A percentile compares a stretch with the other conserved stretches of the same genome.
These are phyloP conservation scores for Stylophora pistillata DNA, from an alignment of 64 coral and sea anemone species.

Conservation along the genomic window DNA sequence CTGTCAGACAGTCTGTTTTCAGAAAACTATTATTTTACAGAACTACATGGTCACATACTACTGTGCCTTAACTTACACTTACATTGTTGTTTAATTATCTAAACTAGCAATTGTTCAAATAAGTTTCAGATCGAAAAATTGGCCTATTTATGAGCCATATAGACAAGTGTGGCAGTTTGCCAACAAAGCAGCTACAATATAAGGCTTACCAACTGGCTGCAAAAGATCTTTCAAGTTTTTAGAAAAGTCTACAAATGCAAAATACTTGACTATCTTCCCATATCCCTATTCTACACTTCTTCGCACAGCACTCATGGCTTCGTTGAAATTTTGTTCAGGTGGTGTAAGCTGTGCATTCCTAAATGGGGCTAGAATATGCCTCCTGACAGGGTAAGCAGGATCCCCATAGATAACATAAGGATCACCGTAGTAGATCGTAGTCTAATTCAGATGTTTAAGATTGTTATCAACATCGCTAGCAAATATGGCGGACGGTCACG, in stretches of 20 bases:
- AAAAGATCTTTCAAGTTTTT: too few species aligned
- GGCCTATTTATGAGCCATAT: slow-evolving; percentile 7
- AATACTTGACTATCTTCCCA: slow-evolving; percentile 15
- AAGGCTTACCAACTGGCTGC: neutral
- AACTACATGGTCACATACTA: too few species aligned
- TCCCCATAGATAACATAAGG: slow-evolving; percentile 9
- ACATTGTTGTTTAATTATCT: too few species aligned
- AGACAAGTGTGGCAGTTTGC: slow-evolving; percentile 33
- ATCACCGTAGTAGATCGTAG: slow-evolving; percentile 6
- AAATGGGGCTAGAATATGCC: slow-evolving; percentile 39
- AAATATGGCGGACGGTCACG: too few species aligned
- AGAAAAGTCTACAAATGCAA: slow-evolving; percentile 16
- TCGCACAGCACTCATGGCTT: slow-evolving; percentile 33
- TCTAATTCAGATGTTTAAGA: too few species aligned
- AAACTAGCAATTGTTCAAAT: slow-evolving; percentile 45
- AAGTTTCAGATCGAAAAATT: slow-evolving; percentile 15
- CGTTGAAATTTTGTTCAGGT: slow-evolving; percentile 27
- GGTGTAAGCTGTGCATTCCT: slow-evolving; percentile 25
- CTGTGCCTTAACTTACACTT: too few species aligned
- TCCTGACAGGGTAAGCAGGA: slow-evolving; percentile 8
- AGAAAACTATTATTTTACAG: too few species aligned
- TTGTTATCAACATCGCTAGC: too few species aligned
- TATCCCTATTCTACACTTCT: slow-evolving; percentile 19
- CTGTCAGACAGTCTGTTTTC: too few species aligned
- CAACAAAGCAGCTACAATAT: neutral